phyloP scores from a whole-genome alignment of 1,140 invertebrate species.

The Zaprionus gabonicus region DNA sequence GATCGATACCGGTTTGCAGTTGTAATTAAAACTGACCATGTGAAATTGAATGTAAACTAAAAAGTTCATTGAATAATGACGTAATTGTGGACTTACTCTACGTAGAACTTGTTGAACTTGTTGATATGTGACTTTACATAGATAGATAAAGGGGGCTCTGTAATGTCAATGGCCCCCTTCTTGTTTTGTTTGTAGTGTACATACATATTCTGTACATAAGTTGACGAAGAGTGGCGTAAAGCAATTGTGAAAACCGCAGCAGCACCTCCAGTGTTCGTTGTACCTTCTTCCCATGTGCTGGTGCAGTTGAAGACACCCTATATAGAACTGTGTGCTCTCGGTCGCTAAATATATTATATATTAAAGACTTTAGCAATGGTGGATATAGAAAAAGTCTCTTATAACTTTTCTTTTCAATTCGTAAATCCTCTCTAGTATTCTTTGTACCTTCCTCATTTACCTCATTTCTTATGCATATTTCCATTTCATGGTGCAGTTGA shows the following conservation, averaged over 20 bases:
- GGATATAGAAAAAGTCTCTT: too few species aligned
- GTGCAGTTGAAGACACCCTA: background rate
- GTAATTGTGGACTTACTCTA: constrained; percentile 17
- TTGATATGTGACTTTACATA: constrained; percentile 6
- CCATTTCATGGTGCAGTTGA: background rate
- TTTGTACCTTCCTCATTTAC: background rate
- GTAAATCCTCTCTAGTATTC: background rate
- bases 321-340: too few species aligned
- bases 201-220: constrained; percentile 16
- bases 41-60: constrained; percentile 11
- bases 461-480: background rate
- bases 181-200: constrained; percentile 9
- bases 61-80: constrained; percentile 28
- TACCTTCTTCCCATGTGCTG: background rate
- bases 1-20: constrained; percentile 54
- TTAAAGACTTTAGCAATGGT: too few species aligned
- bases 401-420: background rate
- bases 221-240: constrained; percentile 15
- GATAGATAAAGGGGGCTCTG: background rate
- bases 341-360: too few species aligned
- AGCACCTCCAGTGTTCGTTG: constrained; percentile 11
- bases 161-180: background rate
- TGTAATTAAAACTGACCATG: constrained; percentile 50
- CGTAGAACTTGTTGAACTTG: constrained; percentile 10
- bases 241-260: constrained; percentile 17